A percentile compares a stretch with the other conserved stretches of the same genome.
phyloP scores from a whole-genome alignment of 2,888 invertebrate genomes.

The Cantharis nigra region DNA sequence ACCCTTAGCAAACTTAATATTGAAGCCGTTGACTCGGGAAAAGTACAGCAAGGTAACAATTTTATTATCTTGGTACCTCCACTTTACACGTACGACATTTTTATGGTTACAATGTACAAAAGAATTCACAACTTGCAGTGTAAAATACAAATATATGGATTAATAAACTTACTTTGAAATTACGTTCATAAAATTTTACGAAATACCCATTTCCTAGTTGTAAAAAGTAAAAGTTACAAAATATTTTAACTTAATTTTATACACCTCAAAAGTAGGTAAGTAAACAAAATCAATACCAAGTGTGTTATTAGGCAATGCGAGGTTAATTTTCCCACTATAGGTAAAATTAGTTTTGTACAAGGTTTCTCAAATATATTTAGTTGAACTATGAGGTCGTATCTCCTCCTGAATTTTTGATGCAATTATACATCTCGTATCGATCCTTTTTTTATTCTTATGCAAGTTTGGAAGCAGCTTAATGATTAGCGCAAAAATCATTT shows the following conservation, averaged over 20 bases:
- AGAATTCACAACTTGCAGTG: constrained; percentile 12
- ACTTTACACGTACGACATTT: constrained; percentile 15
- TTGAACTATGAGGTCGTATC: background rate
- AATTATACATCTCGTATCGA: background rate
- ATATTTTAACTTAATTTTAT: background rate
- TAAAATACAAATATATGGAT: background rate
- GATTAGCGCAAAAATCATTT: background rate
- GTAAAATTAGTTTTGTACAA: background rate
- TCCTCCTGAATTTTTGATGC: background rate
- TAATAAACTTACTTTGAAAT: background rate
- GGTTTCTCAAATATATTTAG: background rate
- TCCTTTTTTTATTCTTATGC: background rate
- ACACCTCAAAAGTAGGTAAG: constrained; percentile 1
- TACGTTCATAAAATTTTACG: background rate
- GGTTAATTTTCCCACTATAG: constrained; percentile 1
- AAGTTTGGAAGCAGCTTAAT: background rate
- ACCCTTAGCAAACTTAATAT: constrained; percentile 20
- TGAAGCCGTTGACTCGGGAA: constrained; percentile 12
- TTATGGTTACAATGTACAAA: constrained; percentile 25
- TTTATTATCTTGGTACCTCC: constrained; percentile 24
- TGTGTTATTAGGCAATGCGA: background rate
- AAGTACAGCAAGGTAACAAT: constrained; percentile 24
- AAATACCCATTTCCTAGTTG: background rate
- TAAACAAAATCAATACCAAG: constrained; percentile 12
- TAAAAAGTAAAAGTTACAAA: constrained; percentile 2